These are phyloP conservation scores for Drosophila guanche DNA, from an alignment of 1,140 invertebrate genomes.

Conservation along the genomic window DNA sequence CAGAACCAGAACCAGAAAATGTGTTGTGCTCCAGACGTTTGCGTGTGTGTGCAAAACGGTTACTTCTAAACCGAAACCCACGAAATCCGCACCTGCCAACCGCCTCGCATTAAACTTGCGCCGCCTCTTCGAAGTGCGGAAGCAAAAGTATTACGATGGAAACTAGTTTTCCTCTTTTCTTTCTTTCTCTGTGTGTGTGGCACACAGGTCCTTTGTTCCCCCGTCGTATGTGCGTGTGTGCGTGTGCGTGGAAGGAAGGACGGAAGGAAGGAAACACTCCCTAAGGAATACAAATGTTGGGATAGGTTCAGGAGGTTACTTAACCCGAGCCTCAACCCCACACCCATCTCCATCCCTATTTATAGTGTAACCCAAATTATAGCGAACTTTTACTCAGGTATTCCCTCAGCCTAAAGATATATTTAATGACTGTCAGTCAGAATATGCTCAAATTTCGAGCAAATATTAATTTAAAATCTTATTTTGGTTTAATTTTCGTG, in stretches of 20 bases:
- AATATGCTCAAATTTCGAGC: too few species aligned
- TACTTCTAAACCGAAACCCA: conserved; percentile 32
- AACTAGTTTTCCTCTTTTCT: conserved; percentile 43
- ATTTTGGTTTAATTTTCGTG: too few species aligned
- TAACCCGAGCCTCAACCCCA: too few species aligned
- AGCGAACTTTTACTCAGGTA: too few species aligned
- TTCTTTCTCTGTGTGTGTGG: conserved; percentile 10
- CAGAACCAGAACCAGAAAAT: conserved; percentile 3
- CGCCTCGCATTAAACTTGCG: conserved; percentile 8
- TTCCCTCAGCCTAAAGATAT: too few species aligned
- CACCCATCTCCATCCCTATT: too few species aligned
- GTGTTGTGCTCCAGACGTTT: conserved; percentile 13
- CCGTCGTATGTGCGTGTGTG: background rate
- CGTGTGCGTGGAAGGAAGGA: background rate
- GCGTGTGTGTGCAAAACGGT: conserved; percentile 38
- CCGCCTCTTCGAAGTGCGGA: conserved; percentile 56
- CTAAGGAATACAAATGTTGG: too few species aligned
- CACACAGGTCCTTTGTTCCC: conserved; percentile 26
- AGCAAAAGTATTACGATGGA: conserved; percentile 68
- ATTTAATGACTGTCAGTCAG: too few species aligned
- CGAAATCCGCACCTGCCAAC: background rate
- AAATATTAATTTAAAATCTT: too few species aligned
- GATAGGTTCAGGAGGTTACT: too few species aligned
- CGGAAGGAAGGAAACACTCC: too few species aligned
- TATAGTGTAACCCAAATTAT: too few species aligned